Conservation (phyloP, 2,888 invertebrate species). For the Microctonus aethiopoides region DNA sequence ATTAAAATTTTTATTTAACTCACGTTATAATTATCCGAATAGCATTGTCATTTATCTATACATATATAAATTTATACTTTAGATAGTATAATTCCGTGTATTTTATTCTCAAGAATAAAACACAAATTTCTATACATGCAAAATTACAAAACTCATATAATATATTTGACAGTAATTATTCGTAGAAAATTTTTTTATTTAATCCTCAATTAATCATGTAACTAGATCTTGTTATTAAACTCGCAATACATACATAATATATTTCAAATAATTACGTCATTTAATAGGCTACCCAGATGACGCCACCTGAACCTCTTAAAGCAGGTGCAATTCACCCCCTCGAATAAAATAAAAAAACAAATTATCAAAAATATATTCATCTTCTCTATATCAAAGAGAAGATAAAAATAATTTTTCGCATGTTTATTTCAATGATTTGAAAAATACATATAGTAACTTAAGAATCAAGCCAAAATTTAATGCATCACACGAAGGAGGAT, state of each 20-base stretch:
- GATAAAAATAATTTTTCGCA: not conserved
- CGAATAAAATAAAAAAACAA: not conserved
- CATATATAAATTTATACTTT: too few species aligned
- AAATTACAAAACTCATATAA: too few species aligned
- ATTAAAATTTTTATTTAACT: too few species aligned
- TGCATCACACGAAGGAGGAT: not conserved
- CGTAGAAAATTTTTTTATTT: not conserved
- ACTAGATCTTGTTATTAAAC: not conserved
- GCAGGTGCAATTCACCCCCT: constrained; percentile 5
- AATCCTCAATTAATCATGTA: not conserved
- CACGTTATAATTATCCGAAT: too few species aligned
- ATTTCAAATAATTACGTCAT: not conserved
- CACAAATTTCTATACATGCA: too few species aligned
- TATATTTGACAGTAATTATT: too few species aligned
- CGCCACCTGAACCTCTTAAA: not conserved
- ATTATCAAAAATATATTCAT: too few species aligned
- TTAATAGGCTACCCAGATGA: not conserved
- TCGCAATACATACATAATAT: too few species aligned
- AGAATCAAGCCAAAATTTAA: not conserved
- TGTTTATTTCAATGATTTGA: not conserved
- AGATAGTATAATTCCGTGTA: too few species aligned
- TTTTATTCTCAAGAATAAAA: too few species aligned
- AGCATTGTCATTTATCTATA: too few species aligned
- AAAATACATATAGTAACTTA: not conserved
- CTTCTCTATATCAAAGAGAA: not conserved